Evolutionary conservation across 1,140 invertebrate species (phyloP).

Genomic region (Popillia japonica): DNA sequence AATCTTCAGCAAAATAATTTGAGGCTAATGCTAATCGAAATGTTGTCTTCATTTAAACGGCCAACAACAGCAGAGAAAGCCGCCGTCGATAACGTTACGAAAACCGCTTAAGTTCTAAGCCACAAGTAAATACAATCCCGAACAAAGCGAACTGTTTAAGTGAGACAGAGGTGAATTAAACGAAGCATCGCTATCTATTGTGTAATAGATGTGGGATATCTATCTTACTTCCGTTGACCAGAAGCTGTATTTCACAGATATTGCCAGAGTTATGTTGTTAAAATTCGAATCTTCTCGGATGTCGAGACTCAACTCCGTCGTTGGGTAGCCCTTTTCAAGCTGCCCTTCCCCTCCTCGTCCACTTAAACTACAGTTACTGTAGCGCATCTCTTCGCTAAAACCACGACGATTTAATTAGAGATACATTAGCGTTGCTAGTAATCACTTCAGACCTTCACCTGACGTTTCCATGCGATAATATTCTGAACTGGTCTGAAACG

Average conservation of each 20-base stretch:
- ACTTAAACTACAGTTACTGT: slow-evolving; percentile 2
- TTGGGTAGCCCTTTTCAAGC: slow-evolving; percentile 1
- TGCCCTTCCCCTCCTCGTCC: not conserved
- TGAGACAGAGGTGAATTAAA: slow-evolving; percentile 51
- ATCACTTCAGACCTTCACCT: slow-evolving; percentile 51
- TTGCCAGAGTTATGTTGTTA: slow-evolving; percentile 46
- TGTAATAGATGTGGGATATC: slow-evolving; percentile 52
- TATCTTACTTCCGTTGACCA: slow-evolving; percentile 49
- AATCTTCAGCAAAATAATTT: not conserved
- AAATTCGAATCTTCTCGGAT: slow-evolving; percentile 46
- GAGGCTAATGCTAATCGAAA: not conserved
- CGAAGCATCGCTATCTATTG: slow-evolving; percentile 52
- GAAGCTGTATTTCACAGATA: slow-evolving; percentile 53
- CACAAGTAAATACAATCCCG: slow-evolving; percentile 45
- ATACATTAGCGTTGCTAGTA: slow-evolving; percentile 50
- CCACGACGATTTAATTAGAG: slow-evolving; percentile 49
- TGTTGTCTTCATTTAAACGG: not conserved
- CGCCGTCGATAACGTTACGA: not conserved
- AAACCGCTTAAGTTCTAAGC: slow-evolving; percentile 44
- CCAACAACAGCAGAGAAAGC: not conserved
- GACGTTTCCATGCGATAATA: slow-evolving; percentile 35
- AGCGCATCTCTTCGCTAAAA: slow-evolving; percentile 11
- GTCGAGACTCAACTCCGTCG: not conserved
- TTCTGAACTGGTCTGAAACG: not conserved
- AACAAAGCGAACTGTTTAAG: slow-evolving; percentile 52